Base-by-base conservation (phyloP, 2,797 vertebrate species). In the Pitangus sulphuratus region DNA sequence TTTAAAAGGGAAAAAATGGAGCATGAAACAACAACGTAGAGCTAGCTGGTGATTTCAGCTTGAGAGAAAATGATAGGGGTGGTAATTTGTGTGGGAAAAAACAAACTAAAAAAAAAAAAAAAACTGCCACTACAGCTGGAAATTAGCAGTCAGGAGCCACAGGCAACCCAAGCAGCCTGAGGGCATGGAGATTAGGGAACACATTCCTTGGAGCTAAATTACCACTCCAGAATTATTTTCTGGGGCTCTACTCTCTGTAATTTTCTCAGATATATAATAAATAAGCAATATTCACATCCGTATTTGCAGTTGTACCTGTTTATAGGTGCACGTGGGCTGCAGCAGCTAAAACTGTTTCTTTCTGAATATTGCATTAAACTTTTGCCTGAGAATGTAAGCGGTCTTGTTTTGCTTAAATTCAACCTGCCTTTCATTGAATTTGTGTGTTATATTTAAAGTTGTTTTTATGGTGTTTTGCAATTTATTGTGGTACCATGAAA, bases 1-100 rank as follows among this genome's bases (percentile, higher is more conserved):
- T 79, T 80, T 92, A 51, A 95, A 94, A 89, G 16, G 17, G 15
- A 90, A 48, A 87, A 95, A 95, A 94, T 50, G 45, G 78, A 89
- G 66, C 62, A 82, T 94, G 84, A 95, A 96, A 92, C 64, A 83
- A 53, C 40, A 4, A 3, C 1, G 1, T 15, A 68, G 60, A 68
- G n/a, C 51, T 31, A 83, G 22, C 13, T 56, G 35, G 47, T 60
- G 64, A 66, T 51, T 95, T 82, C 62, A 70, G 35, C 50, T 82
- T 66, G 33, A 78, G 37, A 62, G 33, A 81, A 86, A 90, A 84
- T 66, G 4, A 79, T 45, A 65, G 47, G 25, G 37, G 17, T 0
- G 0, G 39, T 69, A 68, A 76, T 56, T 68, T 54, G 16, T 44
- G 50, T 37, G 35, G 26, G 47, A 15, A 25, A 25, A 14, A 50